phyloP scores from a whole-genome alignment of 2,797 vertebrate genomes.

The Chiroxiphia lanceolata region DNA sequence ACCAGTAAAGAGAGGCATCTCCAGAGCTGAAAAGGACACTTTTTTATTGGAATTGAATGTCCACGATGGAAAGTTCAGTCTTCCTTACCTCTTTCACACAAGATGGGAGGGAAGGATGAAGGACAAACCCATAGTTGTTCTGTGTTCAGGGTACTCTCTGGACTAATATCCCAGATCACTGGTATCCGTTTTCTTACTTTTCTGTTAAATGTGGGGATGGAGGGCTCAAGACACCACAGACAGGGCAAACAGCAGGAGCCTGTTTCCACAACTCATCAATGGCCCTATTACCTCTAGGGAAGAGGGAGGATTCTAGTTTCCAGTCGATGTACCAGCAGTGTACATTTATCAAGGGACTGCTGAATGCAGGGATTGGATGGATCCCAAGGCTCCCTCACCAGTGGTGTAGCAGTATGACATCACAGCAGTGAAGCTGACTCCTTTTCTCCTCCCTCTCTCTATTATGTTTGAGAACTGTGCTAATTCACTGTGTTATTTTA shows the following conservation, averaged over 20 bases:
- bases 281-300: background rate
- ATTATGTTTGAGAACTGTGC: background rate
- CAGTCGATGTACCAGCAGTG: background rate
- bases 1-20: no score
- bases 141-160: background rate
- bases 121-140: background rate
- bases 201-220: background rate
- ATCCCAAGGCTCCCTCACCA: background rate
- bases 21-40: no score
- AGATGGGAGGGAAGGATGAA: background rate
- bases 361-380: background rate
- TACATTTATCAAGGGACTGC: background rate
- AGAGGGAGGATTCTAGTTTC: background rate
- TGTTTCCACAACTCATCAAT: background rate
- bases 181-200: background rate
- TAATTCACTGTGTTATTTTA: background rate
- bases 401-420: background rate
- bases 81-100: background rate
- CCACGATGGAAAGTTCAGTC: no score
- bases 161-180: rapidly evolving
- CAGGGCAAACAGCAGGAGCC: background rate
- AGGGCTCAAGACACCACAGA: background rate
- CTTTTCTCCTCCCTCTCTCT: background rate
- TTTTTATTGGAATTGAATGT: no score
- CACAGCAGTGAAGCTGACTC: background rate